Percentiles rank a stretch among this genome's conserved stretches.
phyloP scores from a whole-genome alignment of 2,113 vertebrate genomes.

The Pimephales promelas region DNA sequence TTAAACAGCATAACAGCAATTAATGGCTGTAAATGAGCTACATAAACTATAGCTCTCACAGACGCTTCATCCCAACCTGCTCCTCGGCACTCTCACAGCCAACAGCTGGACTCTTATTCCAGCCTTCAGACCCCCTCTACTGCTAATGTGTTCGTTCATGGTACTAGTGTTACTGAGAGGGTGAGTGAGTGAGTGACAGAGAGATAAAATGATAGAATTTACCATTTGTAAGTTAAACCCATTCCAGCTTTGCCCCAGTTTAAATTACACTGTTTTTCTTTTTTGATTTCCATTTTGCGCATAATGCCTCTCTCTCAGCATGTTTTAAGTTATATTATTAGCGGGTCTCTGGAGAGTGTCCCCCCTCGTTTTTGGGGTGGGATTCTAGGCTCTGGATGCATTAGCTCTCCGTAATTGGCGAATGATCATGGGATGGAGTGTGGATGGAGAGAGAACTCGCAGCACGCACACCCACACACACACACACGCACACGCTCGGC shows the following conservation, averaged over 20 bases:
- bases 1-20: neutral
- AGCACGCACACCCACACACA: constrained; percentile 31
- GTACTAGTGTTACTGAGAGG: constrained; percentile 47
- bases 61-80: constrained; percentile 33
- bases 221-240: constrained; percentile 62
- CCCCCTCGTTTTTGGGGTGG: constrained; percentile 55
- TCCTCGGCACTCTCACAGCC: constrained; percentile 42
- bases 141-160: constrained; percentile 55
- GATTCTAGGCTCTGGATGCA: constrained; percentile 64
- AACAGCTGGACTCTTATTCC: constrained; percentile 45
- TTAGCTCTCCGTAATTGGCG: constrained; percentile 65
- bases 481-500: constrained; percentile 31
- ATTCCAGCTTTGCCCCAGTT: constrained; percentile 62
- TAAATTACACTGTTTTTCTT: constrained; percentile 67
- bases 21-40: constrained; percentile 17
- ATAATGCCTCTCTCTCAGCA: constrained; percentile 67
- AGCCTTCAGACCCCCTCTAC: constrained; percentile 33
- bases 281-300: constrained; percentile 67
- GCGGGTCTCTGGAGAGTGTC: constrained; percentile 62
- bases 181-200: constrained; percentile 42
- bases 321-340: constrained; percentile 71
- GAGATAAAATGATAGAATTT: constrained; percentile 44
- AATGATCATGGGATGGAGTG: constrained; percentile 64
- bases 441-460: constrained; percentile 55
- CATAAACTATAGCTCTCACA: constrained; percentile 4